Percentiles rank a stretch among this genome's conserved stretches.
These are phyloP conservation scores for Gortyna flavago DNA, from an alignment of 2,888 invertebrate species.

Conservation along the genomic window DNA sequence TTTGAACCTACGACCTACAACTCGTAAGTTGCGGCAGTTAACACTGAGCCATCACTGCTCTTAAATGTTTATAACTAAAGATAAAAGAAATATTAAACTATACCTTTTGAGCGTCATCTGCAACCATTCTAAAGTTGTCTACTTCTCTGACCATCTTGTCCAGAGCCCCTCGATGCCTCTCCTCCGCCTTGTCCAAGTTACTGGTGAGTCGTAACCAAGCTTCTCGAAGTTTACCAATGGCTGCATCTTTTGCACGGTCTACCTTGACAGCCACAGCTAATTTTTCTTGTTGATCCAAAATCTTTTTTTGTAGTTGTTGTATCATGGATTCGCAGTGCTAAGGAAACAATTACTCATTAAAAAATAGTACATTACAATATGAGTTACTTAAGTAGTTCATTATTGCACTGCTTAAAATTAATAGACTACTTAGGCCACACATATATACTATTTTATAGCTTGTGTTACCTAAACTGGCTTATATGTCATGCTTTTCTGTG, in stretches of 20 bases:
- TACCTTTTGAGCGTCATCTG: constrained; percentile 87
- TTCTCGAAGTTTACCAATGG: constrained; percentile 91
- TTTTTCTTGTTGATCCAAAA: constrained; percentile 94
- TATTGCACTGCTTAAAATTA: not conserved
- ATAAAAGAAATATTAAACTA: constrained; percentile 66
- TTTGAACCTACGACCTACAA: not conserved
- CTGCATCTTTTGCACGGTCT: constrained; percentile 93
- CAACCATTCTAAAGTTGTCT: constrained; percentile 83
- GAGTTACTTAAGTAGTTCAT: not conserved
- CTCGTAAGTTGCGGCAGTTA: not conserved
- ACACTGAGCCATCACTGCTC: not conserved
- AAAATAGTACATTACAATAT: not conserved
- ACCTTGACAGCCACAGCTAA: constrained; percentile 94
- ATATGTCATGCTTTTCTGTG: too few species aligned
- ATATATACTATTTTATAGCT: too few species aligned
- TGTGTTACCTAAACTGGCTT: too few species aligned
- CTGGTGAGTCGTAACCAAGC: constrained; percentile 90
- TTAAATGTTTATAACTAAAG: not conserved
- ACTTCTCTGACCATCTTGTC: constrained; percentile 89
- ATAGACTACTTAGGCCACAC: not conserved
- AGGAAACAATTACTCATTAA: constrained; percentile 53
- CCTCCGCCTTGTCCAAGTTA: constrained; percentile 85
- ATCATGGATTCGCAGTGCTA: constrained; percentile 95
- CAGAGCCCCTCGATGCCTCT: constrained; percentile 85
- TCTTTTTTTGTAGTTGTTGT: constrained; percentile 92